A percentile compares a stretch with the other conserved stretches of the same genome.
These are phyloP conservation scores for Ganaspis brasiliensis DNA, from an alignment of 2,888 invertebrate species.

Conservation along the genomic window DNA sequence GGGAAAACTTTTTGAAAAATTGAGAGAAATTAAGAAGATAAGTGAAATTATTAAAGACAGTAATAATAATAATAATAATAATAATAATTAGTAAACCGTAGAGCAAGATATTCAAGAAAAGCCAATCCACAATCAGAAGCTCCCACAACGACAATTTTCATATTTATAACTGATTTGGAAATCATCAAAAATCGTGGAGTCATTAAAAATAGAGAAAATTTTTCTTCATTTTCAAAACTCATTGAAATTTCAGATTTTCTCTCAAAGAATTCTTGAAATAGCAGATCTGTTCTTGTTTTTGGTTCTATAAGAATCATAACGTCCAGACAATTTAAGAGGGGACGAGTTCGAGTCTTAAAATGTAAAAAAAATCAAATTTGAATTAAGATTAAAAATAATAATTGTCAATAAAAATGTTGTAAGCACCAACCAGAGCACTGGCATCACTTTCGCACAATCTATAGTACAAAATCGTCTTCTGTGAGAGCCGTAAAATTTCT, in stretches of 20 bases:
- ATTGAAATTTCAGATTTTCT: slow-evolving; percentile 33
- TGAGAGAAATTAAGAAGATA: slow-evolving; percentile 2
- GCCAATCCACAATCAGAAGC: slow-evolving; percentile 85
- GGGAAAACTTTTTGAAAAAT: neutral
- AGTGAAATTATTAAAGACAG: neutral
- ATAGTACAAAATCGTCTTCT: slow-evolving; percentile 83
- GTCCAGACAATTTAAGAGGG: slow-evolving; percentile 73
- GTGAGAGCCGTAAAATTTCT: too few relatives aligned
- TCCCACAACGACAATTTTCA: slow-evolving; percentile 85
- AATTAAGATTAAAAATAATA: neutral
- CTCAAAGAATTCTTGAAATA: slow-evolving; percentile 54
- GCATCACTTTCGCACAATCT: slow-evolving; percentile 78
- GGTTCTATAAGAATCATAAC: slow-evolving; percentile 78
- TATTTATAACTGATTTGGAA: slow-evolving; percentile 82
- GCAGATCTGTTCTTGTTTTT: slow-evolving; percentile 67
- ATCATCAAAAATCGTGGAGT: slow-evolving; percentile 82
- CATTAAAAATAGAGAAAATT: slow-evolving; percentile 83
- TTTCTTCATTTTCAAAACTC: slow-evolving; percentile 64
- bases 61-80: neutral
- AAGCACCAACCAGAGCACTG: slow-evolving; percentile 52
- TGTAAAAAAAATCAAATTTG: slow-evolving; percentile 4
- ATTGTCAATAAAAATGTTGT: slow-evolving; percentile 49
- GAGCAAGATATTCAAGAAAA: slow-evolving; percentile 84
- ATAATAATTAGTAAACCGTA: slow-evolving; percentile 79
- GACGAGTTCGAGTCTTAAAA: slow-evolving; percentile 80